Conservation (phyloP, 2,888 invertebrate species). For the Thera obeliscata region DNA sequence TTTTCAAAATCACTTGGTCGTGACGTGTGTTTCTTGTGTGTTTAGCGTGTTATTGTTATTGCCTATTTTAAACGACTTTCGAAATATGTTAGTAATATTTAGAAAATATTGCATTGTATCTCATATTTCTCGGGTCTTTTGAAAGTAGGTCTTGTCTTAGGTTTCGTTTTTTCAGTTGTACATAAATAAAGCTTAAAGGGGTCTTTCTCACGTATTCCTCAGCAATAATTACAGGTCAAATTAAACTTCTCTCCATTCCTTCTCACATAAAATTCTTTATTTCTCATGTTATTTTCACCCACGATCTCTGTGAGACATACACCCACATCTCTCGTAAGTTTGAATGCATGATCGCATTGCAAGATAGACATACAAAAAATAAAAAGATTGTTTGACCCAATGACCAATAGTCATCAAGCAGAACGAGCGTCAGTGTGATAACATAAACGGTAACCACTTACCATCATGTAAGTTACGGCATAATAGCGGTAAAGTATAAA, state of each 20-base stretch:
- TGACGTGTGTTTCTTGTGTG: conserved; percentile 60
- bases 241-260: too few relatives aligned
- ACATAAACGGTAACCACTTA: conserved; percentile 35
- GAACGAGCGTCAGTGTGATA: conserved; percentile 29
- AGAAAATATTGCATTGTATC: conserved; percentile 15
- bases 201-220: too few relatives aligned
- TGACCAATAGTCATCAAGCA: conserved; percentile 13
- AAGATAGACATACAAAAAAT: too few relatives aligned
- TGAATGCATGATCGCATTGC: too few relatives aligned
- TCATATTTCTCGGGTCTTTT: conserved; percentile 15
- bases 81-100: conserved; percentile 22
- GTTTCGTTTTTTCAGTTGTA: background rate
- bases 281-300: too few relatives aligned
- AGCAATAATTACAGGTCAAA: too few relatives aligned
- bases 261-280: too few relatives aligned
- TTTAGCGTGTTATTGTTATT: conserved; percentile 37
- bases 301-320: too few relatives aligned
- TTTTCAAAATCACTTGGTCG: conserved; percentile 65
- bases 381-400: conserved; percentile 7
- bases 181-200: too few relatives aligned
- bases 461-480: conserved; percentile 42
- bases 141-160: conserved; percentile 2
- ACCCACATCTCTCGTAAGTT: too few relatives aligned
- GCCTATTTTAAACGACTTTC: conserved; percentile 26
- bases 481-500: conserved; percentile 43